Evolutionary conservation across 2,113 vertebrate species (phyloP), one percentile per base, ranked within the genome.

Genomic region (Prinia subflava): DNA sequence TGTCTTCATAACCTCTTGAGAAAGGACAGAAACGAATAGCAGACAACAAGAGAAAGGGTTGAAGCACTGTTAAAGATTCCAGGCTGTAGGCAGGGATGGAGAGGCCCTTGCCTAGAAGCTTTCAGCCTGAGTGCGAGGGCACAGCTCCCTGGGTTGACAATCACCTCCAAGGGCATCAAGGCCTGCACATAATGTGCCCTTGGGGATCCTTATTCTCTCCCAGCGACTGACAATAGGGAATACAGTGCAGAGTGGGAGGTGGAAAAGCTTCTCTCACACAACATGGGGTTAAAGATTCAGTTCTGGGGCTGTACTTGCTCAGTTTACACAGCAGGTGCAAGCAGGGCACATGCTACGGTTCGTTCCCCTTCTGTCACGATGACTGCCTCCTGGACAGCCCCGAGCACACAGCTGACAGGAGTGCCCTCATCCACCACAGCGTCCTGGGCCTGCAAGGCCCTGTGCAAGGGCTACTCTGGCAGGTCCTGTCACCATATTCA

Each of bases 401-500:
- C 0, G 0, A 62, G 68, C 17, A 23, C 1, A 0, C 13, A 0
- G 6, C 67, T 89, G 95, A 74, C 39, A 25, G 0, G 2, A 35
- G 2, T 35, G 64, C 16, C 60, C 42, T 59, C 47, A 33, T 28
- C 24, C 60, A 33, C 52, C 50, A 19, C 1, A 0, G 59, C 0
- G 0, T 9, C 64, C 56, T 68, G 60, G 27, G 69, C 24, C 22
- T 15, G 0, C 35, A 59, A 28, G 11, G 31, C 9, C 39, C 31
- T 19, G 20, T 7, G 4, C 31, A 25, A 53, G 23, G 33, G 23
- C 57, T 78, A 35, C 47, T 75, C 78, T 63, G 41, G 69, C 56
- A 84, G 19, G 2, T 28, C 44, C 77, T 84, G 77, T 84, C 87
- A 84, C 65, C 2, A 5, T 15, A 70, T 52, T 89, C 81, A 75